Conservation (phyloP, 2,113 vertebrate genomes). For the Vidua chalybeata region DNA sequence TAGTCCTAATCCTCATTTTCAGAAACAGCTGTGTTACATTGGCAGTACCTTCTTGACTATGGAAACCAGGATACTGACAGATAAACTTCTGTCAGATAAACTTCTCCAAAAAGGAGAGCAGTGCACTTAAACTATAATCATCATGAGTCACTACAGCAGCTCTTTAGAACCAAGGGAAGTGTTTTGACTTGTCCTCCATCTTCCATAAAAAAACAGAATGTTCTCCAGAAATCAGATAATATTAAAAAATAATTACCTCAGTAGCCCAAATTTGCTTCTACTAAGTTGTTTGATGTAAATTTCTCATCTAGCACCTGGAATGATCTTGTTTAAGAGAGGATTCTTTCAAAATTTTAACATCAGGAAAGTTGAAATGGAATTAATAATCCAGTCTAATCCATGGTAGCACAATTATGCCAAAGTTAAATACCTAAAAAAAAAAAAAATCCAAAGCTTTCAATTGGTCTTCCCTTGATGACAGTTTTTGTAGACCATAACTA, state of each 20-base stretch:
- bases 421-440: neutral
- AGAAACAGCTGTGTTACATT: neutral
- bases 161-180: neutral
- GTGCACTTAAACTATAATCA: neutral
- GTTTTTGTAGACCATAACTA: neutral
- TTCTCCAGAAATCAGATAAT: neutral
- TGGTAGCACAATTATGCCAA: neutral
- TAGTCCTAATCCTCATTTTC: neutral
- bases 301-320: neutral
- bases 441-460: neutral
- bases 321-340: neutral
- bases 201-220: neutral
- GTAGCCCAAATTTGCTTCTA: neutral
- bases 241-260: neutral
- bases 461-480: neutral
- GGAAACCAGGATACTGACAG: neutral
- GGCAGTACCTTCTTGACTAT: neutral
- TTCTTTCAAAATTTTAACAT: neutral
- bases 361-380: neutral
- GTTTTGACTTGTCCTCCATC: neutral
- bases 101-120: constrained; percentile 1
- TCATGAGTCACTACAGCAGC: neutral
- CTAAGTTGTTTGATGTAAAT: neutral
- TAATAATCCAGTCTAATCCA: neutral
- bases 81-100: neutral